Evolutionary conservation across 2,888 invertebrate genomes (phyloP).

Genomic region (Chelonus formosanus): DNA sequence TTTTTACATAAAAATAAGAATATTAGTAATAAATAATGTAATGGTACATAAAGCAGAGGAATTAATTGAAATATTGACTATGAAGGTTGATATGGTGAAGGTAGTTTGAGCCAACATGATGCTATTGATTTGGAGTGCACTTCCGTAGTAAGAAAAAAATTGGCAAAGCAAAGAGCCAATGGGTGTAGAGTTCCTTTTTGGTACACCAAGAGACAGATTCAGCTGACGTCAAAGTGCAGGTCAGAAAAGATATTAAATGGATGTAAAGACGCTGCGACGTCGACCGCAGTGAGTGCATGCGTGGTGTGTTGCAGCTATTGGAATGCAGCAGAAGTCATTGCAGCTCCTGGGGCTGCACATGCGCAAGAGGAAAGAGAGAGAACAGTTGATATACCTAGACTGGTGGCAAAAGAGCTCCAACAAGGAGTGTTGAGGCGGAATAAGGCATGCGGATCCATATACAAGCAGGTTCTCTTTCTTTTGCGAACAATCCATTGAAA

Average conservation of each 20-base stretch:
- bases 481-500: constrained; percentile 23
- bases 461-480: background rate
- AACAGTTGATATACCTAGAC: constrained; percentile 3
- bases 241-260: constrained; percentile 32
- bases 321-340: constrained; percentile 37
- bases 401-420: background rate
- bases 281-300: constrained; percentile 22
- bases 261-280: constrained; percentile 22
- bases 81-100: too few species aligned
- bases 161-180: constrained; percentile 14
- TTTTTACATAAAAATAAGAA: too few species aligned
- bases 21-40: too few species aligned
- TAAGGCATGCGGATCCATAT: constrained; percentile 22
- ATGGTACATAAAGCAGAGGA: too few species aligned
- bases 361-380: constrained; percentile 29
- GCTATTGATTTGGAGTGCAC: constrained; percentile 10
- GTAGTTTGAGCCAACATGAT: background rate
- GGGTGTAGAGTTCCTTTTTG: background rate
- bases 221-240: constrained; percentile 17
- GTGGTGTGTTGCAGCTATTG: constrained; percentile 30
- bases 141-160: constrained; percentile 6
- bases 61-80: too few species aligned
- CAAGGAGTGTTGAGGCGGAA: constrained; percentile 10
- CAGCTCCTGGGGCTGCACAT: constrained; percentile 30
- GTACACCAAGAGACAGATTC: background rate